These are phyloP conservation scores for Drosophila navojoa DNA, from an alignment of 1,140 invertebrate species.

Conservation along the genomic window DNA sequence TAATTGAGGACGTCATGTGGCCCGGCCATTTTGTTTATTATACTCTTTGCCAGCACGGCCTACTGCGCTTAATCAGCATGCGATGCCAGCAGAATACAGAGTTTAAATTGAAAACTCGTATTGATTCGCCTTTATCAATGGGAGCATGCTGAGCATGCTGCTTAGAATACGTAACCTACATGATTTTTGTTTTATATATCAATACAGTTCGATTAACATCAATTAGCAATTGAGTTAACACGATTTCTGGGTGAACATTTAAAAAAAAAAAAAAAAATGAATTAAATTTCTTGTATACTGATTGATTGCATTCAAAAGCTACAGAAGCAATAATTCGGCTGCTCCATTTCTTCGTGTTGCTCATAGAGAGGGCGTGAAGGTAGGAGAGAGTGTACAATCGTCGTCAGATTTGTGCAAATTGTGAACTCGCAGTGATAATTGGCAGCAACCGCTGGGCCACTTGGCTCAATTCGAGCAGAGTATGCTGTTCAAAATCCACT, in stretches of 20 bases:
- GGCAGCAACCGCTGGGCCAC: constrained; percentile 39
- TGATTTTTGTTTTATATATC: not conserved
- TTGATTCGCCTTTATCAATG: not conserved
- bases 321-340: not conserved
- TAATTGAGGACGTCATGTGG: constrained; percentile 9
- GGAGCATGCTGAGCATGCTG: not conserved
- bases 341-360: too few relatives aligned
- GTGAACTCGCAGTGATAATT: constrained; percentile 42
- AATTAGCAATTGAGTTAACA: not conserved
- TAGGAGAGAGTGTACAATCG: not conserved
- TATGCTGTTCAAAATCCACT: constrained; percentile 42
- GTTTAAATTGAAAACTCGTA: not conserved
- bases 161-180: not conserved
- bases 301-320: not conserved
- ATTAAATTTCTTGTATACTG: not conserved
- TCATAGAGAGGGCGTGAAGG: too few relatives aligned
- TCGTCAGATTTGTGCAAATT: constrained; percentile 8
- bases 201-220: not conserved
- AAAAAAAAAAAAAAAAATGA: not conserved
- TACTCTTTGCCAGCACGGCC: not conserved
- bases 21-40: constrained; percentile 2
- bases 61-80: not conserved
- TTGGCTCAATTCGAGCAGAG: constrained; percentile 31
- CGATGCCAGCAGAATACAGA: not conserved
- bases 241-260: too few relatives aligned